Conservation (phyloP, 2,888 invertebrate genomes). For the Epinotia ramella region DNA sequence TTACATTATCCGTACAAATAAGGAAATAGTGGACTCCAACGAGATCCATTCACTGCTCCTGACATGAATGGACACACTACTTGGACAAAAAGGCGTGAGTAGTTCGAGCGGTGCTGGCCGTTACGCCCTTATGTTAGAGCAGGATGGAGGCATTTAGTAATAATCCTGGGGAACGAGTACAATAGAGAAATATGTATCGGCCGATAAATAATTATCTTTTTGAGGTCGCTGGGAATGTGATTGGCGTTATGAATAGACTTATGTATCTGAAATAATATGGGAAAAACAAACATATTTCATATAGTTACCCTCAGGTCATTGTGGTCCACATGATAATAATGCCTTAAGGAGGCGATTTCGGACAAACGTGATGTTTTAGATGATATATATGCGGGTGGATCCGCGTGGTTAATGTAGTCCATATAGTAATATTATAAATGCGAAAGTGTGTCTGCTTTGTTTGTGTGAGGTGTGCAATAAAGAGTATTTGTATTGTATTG, state of each 20-base stretch:
- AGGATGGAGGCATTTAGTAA: constrained; percentile 25
- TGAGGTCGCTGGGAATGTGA: constrained; percentile 4
- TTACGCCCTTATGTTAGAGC: constrained; percentile 1
- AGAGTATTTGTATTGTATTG: too few relatives aligned
- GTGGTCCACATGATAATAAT: too few relatives aligned
- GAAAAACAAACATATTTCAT: neutral
- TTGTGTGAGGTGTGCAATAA: too few relatives aligned
- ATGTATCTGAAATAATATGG: neutral
- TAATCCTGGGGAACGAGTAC: constrained; percentile 4
- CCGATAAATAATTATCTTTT: constrained; percentile 22
- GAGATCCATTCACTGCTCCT: constrained; percentile 28
- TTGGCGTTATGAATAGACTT: neutral
- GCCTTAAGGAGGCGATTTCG: too few relatives aligned
- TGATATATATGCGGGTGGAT: too few relatives aligned
- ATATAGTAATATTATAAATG: too few relatives aligned
- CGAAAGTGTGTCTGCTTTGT: too few relatives aligned
- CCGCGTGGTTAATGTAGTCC: too few relatives aligned
- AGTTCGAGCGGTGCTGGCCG: neutral
- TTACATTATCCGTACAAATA: constrained; percentile 15
- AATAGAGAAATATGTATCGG: constrained; percentile 19
- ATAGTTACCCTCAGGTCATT: neutral
- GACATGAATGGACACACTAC: constrained; percentile 1
- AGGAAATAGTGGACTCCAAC: constrained; percentile 23
- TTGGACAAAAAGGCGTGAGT: constrained; percentile 1
- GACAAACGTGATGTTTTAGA: too few relatives aligned